Conservation (phyloP, 2,113 vertebrate genomes). For the Pollachius pollachius region DNA sequence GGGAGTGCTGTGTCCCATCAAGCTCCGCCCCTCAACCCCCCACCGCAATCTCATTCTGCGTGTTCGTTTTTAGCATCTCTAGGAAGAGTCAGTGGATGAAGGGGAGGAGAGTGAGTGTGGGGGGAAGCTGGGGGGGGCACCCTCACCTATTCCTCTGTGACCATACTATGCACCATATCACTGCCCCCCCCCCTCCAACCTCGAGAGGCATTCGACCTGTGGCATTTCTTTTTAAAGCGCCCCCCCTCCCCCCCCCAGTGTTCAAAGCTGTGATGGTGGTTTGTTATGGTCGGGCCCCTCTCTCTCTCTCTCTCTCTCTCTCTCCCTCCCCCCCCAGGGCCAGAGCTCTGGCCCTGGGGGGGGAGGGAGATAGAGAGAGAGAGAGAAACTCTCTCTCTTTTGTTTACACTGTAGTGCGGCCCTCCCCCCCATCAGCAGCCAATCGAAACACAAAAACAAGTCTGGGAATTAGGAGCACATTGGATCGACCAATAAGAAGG, state of each 20-base stretch:
- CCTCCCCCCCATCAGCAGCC: conserved; percentile 52
- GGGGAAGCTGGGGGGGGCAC: conserved; percentile 25
- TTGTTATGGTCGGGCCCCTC: no score
- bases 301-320: no score
- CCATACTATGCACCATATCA: conserved; percentile 52
- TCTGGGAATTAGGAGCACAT: conserved; percentile 49
- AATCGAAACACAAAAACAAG: neutral
- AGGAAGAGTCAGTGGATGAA: no score
- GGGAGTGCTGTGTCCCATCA: conserved; percentile 46
- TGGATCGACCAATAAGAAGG: conserved; percentile 66
- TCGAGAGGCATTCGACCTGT: conserved; percentile 17
- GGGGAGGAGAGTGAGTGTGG: conserved; percentile 21
- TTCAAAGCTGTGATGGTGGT: conserved; percentile 45
- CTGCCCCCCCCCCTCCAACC: conserved; percentile 14
- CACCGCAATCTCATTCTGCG: conserved; percentile 43
- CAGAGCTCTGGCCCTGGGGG: conserved; percentile 31
- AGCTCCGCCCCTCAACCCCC: conserved; percentile 50
- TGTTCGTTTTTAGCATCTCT: no score
- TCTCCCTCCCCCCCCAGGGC: conserved; percentile 20
- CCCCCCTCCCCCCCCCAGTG: conserved; percentile 33
- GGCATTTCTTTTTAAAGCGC: no score
- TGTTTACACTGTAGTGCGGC: conserved; percentile 64
- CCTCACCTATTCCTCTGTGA: conserved; percentile 33
- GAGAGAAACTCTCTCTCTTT: no score
- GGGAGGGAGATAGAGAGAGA: no score